These are phyloP conservation scores for Tenthredo mesomela DNA, from an alignment of 2,888 invertebrate genomes.

Conservation along the genomic window DNA sequence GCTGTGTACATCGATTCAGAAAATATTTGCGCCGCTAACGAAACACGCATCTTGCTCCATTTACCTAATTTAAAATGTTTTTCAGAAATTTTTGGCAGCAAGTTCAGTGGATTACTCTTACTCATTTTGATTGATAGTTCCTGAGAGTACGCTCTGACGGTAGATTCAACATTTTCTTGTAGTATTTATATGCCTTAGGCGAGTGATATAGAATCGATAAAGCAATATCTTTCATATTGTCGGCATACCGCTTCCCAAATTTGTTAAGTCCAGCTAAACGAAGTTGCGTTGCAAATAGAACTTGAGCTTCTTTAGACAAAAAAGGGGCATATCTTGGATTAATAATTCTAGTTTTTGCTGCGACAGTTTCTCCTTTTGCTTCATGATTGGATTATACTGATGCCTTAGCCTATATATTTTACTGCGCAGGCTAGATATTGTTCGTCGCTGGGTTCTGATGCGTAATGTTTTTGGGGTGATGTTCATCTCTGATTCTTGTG, in stretches of 20 bases:
- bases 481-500: constrained; percentile 3
- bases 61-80: constrained; percentile 1
- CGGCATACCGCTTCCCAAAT: neutral
- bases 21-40: no score
- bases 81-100: constrained; percentile 12
- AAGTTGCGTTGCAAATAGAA: constrained; percentile 11
- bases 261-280: neutral
- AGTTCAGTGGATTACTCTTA: neutral
- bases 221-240: neutral
- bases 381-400: neutral
- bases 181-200: neutral
- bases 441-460: constrained; percentile 11
- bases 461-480: constrained; percentile 11
- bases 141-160: constrained; percentile 12
- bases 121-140: constrained; percentile 5
- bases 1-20: no score
- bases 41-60: neutral
- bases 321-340: neutral
- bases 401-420: constrained; percentile 11
- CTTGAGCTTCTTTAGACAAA: neutral
- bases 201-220: neutral
- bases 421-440: constrained; percentile 12
- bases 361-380: constrained; percentile 1
- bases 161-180: neutral
- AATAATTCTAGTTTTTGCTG: neutral